Evolutionary conservation across 2,797 vertebrate genomes (phyloP), one percentile per base, ranked within the genome.

Genomic region (Lutjanus campechanus): DNA sequence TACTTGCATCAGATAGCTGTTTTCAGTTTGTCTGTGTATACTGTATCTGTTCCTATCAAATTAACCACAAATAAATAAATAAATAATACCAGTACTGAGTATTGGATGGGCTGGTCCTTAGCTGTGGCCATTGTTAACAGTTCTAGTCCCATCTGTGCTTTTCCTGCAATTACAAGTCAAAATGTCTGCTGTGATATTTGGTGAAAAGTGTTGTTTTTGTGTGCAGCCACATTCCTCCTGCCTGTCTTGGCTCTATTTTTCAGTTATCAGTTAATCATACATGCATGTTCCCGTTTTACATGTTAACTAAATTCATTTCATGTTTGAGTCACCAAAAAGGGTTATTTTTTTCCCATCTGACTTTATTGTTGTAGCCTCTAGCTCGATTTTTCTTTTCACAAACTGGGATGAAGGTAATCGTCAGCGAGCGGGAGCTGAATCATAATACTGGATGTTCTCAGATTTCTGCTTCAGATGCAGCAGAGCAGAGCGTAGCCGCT

Each of bases 401-500:
- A 62, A 64, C 29, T 51, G 44, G 11, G 17, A 51, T 41, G 16
- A 76, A 64, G 7, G 1, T 25, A 15, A 65, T 47, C 36, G 43
- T 73, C 54, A 19, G 53, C 3, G 20, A 77, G 65, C 43, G 61
- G 61, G 25, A 43, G 25, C 44, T 77, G 66, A 82, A 81, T 77
- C 61, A 55, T 59, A 60, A 20, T 8, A 7, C 46, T 69, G 46
- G 53, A 16, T 43, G 29, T 11, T 65, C 66, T 79, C 69, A 46
- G 49, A 49, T 82, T 79, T 79, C 70, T 82, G 75, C 62, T 69
- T 68, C 40, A 59, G 74, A 86, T 71, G 58, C 81, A 83, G 69
- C 55, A 46, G 50, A 82, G 72, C 64, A 40, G 54, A 49, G 61
- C 16, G 36, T 1, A 82, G 64, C 67, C 5, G 41, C 22, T 47